Percentiles rank a stretch among this genome's conserved stretches.
These are phyloP conservation scores for Drosophila sechellia DNA, from an alignment of 1,140 invertebrate species.

Conservation along the genomic window DNA sequence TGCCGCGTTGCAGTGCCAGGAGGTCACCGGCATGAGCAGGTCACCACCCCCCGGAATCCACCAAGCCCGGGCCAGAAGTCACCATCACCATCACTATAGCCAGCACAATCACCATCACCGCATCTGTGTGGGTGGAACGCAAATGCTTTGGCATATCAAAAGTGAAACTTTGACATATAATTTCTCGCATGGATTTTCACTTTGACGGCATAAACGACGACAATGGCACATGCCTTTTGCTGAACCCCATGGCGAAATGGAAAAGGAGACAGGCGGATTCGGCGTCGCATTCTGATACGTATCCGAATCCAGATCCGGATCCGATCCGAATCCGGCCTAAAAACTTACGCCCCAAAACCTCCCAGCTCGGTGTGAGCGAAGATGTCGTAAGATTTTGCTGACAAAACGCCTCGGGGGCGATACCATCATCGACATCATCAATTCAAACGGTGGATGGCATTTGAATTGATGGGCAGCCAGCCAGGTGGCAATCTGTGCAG, in stretches of 20 bases:
- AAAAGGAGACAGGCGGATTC: constrained; percentile 3
- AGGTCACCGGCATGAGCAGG: constrained; percentile 14
- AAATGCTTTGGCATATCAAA: constrained; percentile 78
- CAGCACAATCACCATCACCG: background rate
- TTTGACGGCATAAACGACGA: constrained; percentile 78
- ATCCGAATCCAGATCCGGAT: too few relatives aligned
- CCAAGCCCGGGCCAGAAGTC: too few relatives aligned
- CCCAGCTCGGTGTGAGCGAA: constrained; percentile 13
- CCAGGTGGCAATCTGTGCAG: constrained; percentile 17
- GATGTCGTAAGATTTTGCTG: constrained; percentile 17
- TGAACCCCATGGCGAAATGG: constrained; percentile 16
- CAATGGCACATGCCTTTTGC: constrained; percentile 59
- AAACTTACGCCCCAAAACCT: background rate
- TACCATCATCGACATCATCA: constrained; percentile 46
- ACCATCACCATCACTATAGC: background rate
- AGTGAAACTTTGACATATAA: constrained; percentile 83
- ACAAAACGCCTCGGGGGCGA: constrained; percentile 19
- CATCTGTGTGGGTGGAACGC: constrained; percentile 13
- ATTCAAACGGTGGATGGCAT: constrained; percentile 39
- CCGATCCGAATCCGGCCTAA: constrained; percentile 14
- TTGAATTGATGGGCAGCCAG: constrained; percentile 26
- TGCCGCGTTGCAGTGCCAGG: constrained; percentile 42
- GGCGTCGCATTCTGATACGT: background rate
- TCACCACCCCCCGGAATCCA: background rate
- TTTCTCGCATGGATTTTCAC: constrained; percentile 81